Evolutionary conservation across 2,113 vertebrate genomes (phyloP), one percentile per base, ranked within the genome.

Genomic region (Scomber scombrus): DNA sequence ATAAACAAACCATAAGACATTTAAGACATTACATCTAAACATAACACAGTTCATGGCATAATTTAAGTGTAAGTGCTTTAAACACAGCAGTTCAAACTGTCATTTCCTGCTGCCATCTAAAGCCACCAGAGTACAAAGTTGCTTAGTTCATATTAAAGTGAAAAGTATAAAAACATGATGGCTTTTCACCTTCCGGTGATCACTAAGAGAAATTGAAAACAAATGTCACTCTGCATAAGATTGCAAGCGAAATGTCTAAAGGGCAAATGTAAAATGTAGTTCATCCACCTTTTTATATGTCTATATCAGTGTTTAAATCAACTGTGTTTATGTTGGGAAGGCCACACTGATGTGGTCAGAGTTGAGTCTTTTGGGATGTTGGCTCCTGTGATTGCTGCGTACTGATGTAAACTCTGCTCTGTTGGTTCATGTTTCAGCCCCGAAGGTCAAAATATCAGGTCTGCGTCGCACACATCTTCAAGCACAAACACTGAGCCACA

Each of bases 341-440:
- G 81, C 78, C 82, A 55, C 69, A 21, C 62, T 78, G 84, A 68
- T 81, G 87, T 54, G 66, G 81, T 90, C 82, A 55, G 78, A 87
- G 85, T 54, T 71, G 1, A 64, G 80, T 58, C 81, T 84, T 64
- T 72, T 64, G 74, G 66, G 74, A 78, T 68, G 77, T 43, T 31
- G 76, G 87, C 85, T 84, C 49, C 78, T 63, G 70, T 89, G 86
- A 90, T 88, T 81, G 75, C 86, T 65, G 75, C 46, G 75, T 57
- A 23, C 84, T 71, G 85, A 82, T 75, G 82, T 82, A 68, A 88
- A 90, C 83, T 81, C 73, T 23, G 75, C 71, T 64, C 75, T 46
- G 81, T 51, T 31, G 89, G 88, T 81, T 92, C 88, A 80, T 61
- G 84, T 90, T 92, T 92, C 89, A 92, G 61, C 78, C 86, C 80